A percentile compares a stretch with the other conserved stretches of the same genome.
Conservation (phyloP, 1,140 invertebrate genomes). For the Procambarus clarkii region DNA sequence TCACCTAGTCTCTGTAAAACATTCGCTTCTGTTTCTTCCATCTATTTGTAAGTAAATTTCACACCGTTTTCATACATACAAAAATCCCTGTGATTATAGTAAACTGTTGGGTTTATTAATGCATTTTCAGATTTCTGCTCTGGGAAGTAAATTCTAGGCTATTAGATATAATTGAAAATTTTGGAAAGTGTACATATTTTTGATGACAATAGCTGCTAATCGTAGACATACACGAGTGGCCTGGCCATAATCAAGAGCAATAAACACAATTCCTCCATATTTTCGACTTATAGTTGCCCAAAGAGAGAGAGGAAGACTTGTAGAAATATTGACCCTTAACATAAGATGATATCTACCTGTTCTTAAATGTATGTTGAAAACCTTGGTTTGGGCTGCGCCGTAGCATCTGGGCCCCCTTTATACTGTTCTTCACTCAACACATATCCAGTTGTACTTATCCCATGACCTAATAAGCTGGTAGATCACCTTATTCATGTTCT, state of each 20-base stretch:
- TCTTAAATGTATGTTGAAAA: neutral
- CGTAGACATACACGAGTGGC: neutral
- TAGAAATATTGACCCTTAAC: neutral
- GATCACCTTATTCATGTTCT: neutral
- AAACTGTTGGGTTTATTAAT: slow-evolving; percentile 17
- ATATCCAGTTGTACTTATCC: neutral
- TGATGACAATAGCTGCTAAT: neutral
- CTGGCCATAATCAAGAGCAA: neutral
- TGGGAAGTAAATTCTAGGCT: neutral
- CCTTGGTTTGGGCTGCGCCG: neutral
- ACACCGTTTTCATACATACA: neutral
- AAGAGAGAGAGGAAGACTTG: neutral
- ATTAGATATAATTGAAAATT: neutral
- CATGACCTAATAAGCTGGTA: neutral
- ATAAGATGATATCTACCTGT: neutral
- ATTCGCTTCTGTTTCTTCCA: neutral
- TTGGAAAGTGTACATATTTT: neutral
- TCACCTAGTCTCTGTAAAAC: neutral
- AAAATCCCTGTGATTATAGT: neutral
- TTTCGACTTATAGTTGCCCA: neutral
- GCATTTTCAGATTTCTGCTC: neutral
- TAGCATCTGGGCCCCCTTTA: neutral
- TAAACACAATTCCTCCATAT: slow-evolving; percentile 1
- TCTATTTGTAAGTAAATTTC: neutral
- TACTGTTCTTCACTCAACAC: slow-evolving; percentile 2